Evolutionary conservation across 1,140 invertebrate genomes (phyloP), one percentile per base, ranked within the genome.

Genomic region (Maniola jurtina): DNA sequence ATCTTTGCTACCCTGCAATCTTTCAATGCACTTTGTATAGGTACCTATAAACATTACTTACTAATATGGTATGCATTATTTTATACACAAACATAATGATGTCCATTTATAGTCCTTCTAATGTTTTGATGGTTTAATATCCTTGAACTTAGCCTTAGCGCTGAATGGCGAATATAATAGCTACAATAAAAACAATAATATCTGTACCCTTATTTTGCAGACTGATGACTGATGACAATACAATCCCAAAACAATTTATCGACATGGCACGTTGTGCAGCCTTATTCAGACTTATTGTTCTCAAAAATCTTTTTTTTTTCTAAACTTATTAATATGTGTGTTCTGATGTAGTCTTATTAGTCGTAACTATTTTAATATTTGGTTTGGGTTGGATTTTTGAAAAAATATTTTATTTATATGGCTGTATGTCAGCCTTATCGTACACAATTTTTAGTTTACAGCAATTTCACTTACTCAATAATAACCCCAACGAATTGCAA

Each of bases 91-190:
- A 15, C 8, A 13, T 13, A 13, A 52, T 52, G 48, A 16, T 52
- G 16, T 8, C 48, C 16, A 6, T 52, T 3, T 8, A 16, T 0
- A 25, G 48, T 52, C 14, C 14, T 16, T 25, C 48, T 52, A 52
- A 52, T 52, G 16, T 25, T 15, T 16, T 2, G 14, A 52, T 52
- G 14, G 15, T 25, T 52, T 65, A 59, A 16, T 65, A 38, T 16
- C 47, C 47, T 54, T 60, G 47, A 33, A 48, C 42, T 58, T 11
- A 14, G 42, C 16, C 14, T 50, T 33, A 59, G 59, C 64, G 50
- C 47, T 59, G 45, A 50, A 57, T 36, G 48, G 48, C 48, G 48
- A 16, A 52, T 52, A 52, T 52, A 42, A 42, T 13, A 42, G 13
- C 25, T 15, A 52, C 6, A 16, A 6, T 7, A 5, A 13, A 45